phyloP scores from a whole-genome alignment of 2,113 vertebrate species.

The Chlamydotis undulata region DNA sequence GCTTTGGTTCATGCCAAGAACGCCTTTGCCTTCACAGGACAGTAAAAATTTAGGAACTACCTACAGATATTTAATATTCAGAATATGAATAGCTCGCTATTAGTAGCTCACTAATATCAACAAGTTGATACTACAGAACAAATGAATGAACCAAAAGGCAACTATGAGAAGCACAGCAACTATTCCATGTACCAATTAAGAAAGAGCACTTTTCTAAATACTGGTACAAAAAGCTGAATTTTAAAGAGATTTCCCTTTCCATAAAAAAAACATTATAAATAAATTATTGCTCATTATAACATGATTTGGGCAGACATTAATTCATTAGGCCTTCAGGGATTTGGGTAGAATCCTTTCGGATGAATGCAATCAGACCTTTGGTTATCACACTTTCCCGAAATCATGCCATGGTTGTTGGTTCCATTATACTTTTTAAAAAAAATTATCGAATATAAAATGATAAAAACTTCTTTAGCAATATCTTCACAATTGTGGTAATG shows the following conservation, averaged over 20 bases:
- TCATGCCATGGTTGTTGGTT: neutral
- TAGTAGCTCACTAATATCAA: neutral
- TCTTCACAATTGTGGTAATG: neutral
- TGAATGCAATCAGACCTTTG: constrained; percentile 16
- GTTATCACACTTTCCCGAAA: constrained; percentile 14
- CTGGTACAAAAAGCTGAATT: neutral
- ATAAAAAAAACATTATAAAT: neutral
- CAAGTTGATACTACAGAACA: neutral
- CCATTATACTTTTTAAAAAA: neutral
- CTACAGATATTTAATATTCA: neutral
- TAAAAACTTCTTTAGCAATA: constrained; percentile 29
- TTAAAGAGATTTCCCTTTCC: neutral
- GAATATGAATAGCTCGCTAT: neutral
- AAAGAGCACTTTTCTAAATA: neutral
- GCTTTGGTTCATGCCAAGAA: neutral
- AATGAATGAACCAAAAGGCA: neutral
- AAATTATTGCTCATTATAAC: constrained; percentile 13
- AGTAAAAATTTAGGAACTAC: neutral
- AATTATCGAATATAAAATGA: constrained; percentile 12
- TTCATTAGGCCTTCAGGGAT: constrained; percentile 33
- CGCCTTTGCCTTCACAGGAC: neutral
- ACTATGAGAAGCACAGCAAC: neutral
- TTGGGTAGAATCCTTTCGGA: neutral
- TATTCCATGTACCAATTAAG: neutral
- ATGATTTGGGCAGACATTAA: constrained; percentile 22